Conservation (phyloP, 1,140 invertebrate genomes). For the Drosophila ogumai region DNA sequence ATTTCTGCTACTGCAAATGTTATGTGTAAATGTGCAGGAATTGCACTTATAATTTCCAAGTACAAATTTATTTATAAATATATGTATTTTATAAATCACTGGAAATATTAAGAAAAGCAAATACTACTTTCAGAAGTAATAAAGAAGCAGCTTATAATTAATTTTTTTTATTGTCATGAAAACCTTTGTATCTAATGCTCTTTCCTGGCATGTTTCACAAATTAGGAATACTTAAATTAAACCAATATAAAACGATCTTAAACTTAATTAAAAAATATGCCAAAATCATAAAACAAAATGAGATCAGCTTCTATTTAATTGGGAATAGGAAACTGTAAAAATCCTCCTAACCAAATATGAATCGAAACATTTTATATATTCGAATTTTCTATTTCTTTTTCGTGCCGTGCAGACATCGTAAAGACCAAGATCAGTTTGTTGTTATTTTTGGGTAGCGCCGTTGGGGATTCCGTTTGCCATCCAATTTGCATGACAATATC, state of each 20-base stretch:
- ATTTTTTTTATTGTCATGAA: not conserved
- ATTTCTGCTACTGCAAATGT: not conserved
- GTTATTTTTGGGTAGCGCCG: constrained; percentile 41
- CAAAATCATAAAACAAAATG: constrained; percentile 1
- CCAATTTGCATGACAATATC: constrained; percentile 26
- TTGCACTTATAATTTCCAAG: not conserved
- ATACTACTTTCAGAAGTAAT: too few relatives aligned
- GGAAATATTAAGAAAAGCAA: not conserved
- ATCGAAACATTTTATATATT: not conserved
- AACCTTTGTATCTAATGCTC: not conserved
- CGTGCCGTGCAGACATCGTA: constrained; percentile 24
- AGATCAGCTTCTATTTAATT: constrained; percentile 2
- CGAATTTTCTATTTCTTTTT: not conserved
- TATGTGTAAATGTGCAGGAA: not conserved
- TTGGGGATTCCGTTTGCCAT: constrained; percentile 46
- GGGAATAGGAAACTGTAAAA: constrained; percentile 11
- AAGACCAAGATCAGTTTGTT: constrained; percentile 25
- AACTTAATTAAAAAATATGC: not conserved
- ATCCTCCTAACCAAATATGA: constrained; percentile 9
- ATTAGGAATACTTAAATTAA: not conserved
- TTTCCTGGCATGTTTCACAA: not conserved
- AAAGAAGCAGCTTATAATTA: not conserved
- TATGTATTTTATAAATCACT: too few relatives aligned
- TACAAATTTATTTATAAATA: too few relatives aligned
- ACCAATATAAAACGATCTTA: not conserved